Conservation (phyloP, 1,140 invertebrate genomes). For the Monochamus saltuarius region DNA sequence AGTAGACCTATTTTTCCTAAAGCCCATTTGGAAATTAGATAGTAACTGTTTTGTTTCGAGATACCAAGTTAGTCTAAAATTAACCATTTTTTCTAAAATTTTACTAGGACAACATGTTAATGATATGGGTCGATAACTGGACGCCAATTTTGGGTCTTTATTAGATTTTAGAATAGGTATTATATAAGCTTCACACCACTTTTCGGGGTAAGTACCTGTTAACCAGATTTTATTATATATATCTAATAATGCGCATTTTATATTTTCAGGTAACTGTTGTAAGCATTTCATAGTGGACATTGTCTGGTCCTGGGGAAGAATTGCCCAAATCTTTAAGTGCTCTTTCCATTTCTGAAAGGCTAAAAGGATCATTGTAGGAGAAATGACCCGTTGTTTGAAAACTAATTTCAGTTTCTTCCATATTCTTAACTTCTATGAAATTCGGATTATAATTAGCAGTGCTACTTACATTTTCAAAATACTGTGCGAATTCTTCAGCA, state of each 20-base stretch:
- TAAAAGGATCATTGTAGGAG: no score
- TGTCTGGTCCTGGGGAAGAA: no score
- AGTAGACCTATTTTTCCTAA: slow-evolving; percentile 18
- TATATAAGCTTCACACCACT: slow-evolving; percentile 13
- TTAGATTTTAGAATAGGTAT: slow-evolving; percentile 18
- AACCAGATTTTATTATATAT: slow-evolving; percentile 8
- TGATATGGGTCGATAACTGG: slow-evolving; percentile 18
- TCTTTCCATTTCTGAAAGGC: no score
- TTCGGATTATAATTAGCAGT: no score
- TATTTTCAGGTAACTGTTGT: no score
- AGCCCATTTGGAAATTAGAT: slow-evolving; percentile 3
- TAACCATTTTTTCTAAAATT: slow-evolving; percentile 22
- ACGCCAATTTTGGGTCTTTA: not conserved
- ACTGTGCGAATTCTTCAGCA: no score
- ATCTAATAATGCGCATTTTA: slow-evolving; percentile 7
- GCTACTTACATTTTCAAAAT: no score
- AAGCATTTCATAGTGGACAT: no score
- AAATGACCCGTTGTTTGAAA: no score
- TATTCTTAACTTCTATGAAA: no score
- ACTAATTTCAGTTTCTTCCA: no score
- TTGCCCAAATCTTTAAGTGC: no score
- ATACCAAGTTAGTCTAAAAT: slow-evolving; percentile 13
- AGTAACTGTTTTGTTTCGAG: slow-evolving; percentile 20
- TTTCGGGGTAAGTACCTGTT: not conserved
- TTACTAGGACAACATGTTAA: slow-evolving; percentile 20